Evolutionary conservation across 2,888 invertebrate species (phyloP).

Genomic region (Drosophila kambysellisi): DNA sequence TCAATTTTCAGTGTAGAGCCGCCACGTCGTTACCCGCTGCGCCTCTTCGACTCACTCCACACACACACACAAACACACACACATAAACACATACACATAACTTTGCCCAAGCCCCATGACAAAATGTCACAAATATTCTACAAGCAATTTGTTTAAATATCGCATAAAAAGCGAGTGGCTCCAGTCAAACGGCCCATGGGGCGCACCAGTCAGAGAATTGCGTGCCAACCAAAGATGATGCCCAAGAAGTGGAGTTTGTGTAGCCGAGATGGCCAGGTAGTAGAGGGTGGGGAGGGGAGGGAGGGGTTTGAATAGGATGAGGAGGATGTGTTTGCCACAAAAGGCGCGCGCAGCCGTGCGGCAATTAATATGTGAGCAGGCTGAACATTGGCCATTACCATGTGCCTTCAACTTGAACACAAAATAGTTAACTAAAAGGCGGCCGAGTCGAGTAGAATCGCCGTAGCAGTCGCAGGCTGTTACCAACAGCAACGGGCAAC

Average conservation of each 20-base stretch:
- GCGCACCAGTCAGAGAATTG: slow-evolving; percentile 59
- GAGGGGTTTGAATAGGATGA: neutral
- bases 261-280: neutral
- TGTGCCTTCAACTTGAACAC: slow-evolving; percentile 81
- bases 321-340: slow-evolving; percentile 60
- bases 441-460: slow-evolving; percentile 44
- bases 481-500: slow-evolving; percentile 62
- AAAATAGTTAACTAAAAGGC: slow-evolving; percentile 82
- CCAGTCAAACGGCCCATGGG: slow-evolving; percentile 50
- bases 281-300: neutral
- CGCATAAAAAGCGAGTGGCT: slow-evolving; percentile 69
- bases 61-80: slow-evolving; percentile 14
- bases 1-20: slow-evolving; percentile 76
- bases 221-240: slow-evolving; percentile 49
- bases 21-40: slow-evolving; percentile 36
- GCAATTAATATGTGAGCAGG: slow-evolving; percentile 81
- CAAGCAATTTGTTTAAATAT: slow-evolving; percentile 82
- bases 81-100: slow-evolving; percentile 31
- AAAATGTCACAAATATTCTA: slow-evolving; percentile 81
- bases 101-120: slow-evolving; percentile 63
- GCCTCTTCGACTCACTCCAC: slow-evolving; percentile 6
- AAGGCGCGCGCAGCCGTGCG: slow-evolving; percentile 81
- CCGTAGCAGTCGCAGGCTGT: slow-evolving; percentile 49
- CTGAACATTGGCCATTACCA: slow-evolving; percentile 81
- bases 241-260: slow-evolving; percentile 11